These are phyloP conservation scores for Anthoptus insignis DNA, from an alignment of 2,888 invertebrate species.

Conservation along the genomic window DNA sequence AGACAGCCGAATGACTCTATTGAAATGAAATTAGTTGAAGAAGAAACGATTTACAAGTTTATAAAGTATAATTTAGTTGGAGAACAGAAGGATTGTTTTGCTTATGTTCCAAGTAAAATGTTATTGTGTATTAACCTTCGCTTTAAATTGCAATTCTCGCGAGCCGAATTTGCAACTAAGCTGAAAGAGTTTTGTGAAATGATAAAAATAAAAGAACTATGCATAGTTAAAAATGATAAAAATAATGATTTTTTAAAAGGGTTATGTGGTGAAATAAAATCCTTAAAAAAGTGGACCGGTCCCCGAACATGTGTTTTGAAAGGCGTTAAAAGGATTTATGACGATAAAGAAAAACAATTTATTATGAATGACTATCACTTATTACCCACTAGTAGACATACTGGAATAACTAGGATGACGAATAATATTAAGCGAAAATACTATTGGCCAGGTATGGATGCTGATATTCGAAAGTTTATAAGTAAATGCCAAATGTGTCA, in stretches of 20 bases:
- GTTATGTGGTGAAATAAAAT: constrained; percentile 18
- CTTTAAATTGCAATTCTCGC: constrained; percentile 21
- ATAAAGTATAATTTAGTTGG: background rate
- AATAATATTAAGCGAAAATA: constrained; percentile 31
- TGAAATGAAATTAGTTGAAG: constrained; percentile 8
- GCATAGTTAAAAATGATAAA: constrained; percentile 9
- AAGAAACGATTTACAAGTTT: background rate
- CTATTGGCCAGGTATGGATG: constrained; percentile 30
- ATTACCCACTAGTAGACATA: constrained; percentile 27
- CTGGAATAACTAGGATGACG: constrained; percentile 27
- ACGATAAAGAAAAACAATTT: background rate
- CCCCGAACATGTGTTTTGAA: constrained; percentile 27
- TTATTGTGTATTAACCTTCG: constrained; percentile 12
- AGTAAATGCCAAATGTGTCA: constrained; percentile 26
- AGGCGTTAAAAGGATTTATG: constrained; percentile 22
- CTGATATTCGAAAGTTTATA: constrained; percentile 23
- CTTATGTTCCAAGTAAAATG: constrained; percentile 2
- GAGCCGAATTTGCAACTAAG: constrained; percentile 26
- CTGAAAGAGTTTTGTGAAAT: background rate
- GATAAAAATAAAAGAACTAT: background rate
- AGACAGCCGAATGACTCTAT: constrained; percentile 24
- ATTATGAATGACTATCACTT: constrained; percentile 31
- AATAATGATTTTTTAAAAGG: constrained; percentile 26
- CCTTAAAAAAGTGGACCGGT: constrained; percentile 15
- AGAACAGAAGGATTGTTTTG: constrained; percentile 3